Base-by-base conservation (phyloP, 1,140 invertebrate species). In the Heliothis virescens region DNA sequence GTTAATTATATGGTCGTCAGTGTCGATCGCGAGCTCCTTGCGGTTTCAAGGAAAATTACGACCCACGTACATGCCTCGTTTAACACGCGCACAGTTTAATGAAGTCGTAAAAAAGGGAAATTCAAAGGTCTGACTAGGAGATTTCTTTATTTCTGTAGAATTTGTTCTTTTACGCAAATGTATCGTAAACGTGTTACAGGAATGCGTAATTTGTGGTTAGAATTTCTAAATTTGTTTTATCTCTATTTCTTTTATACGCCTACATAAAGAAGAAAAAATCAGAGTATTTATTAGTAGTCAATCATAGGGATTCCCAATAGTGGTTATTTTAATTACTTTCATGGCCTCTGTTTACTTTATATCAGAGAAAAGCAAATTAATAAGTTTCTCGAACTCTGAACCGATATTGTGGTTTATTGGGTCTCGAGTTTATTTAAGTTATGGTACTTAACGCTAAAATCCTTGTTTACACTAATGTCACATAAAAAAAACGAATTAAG, bases 1-100 rank as follows among this genome's bases (percentile, higher is more conserved):
- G 90, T 92, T 94, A 92, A 94, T 94, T 94, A 91, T 90, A 90
- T 89, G 85, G 83, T 82, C 84, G 79, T 79, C 82, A 79, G 77
- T 83, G 75, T 82, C 79, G 81, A 82, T 82, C 79, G 53, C 15
- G 63, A 76, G 62, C 76, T 63, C 76, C 80, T 84, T 83, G 84
- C 81, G 85, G 83, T 82, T 79, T 73, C 50, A 80, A 78, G 73
- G 62, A 82, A 85, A 88, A 87, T 88, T 87, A 85, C 81, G 82
- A 83, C 74, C 69, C 74, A 63, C 72, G 73, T 48, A 80, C 72
- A 81, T 55, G 84, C 74, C 79, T 80, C 86, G 79, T 89, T 86
- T 85, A 82, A 83, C 84, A 85, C 75, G 78, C 84, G 82, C 80
- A 53, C 82, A 48, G 57, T 85, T 84, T 86, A 81, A 86, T 79